These are phyloP conservation scores for Agrochola lychnidis DNA, from an alignment of 2,888 invertebrate genomes.

Conservation along the genomic window DNA sequence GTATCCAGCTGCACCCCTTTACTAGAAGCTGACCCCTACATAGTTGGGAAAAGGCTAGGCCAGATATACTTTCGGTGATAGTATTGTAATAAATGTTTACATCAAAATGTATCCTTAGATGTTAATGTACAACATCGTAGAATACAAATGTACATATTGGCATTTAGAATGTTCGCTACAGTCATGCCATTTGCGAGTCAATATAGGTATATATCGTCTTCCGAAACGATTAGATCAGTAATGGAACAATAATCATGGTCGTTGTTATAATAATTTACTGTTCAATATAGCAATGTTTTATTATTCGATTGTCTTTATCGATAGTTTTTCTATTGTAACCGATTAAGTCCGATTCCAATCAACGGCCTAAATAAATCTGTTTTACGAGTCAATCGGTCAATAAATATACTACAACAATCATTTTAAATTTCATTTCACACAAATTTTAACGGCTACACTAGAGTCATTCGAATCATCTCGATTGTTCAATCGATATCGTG, in stretches of 20 bases:
- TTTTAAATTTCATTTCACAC: conserved; percentile 1
- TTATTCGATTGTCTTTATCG: conserved; percentile 15
- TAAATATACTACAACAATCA: not conserved
- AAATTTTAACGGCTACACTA: not conserved
- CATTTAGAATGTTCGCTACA: conserved; percentile 13
- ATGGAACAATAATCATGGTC: conserved; percentile 42
- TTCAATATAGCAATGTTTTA: conserved; percentile 18
- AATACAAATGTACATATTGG: not conserved
- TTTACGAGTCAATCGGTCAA: not conserved
- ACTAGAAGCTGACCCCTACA: no score
- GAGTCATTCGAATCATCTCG: not conserved
- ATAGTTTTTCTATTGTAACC: conserved; percentile 15
- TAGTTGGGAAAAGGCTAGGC: no score
- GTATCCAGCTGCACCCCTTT: no score
- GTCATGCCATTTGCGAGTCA: not conserved
- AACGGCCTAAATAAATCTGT: not conserved
- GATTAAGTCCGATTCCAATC: conserved; percentile 12
- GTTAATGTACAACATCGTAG: not conserved
- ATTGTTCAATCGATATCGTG: conserved; percentile 13
- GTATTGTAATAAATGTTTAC: not conserved
- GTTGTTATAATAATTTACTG: conserved; percentile 44
- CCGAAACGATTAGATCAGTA: conserved; percentile 28
- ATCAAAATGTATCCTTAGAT: not conserved
- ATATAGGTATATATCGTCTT: not conserved
- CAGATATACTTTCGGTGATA: not conserved